Conservation (phyloP, 2,113 vertebrate species). For the Phylloscopus trochilus region DNA sequence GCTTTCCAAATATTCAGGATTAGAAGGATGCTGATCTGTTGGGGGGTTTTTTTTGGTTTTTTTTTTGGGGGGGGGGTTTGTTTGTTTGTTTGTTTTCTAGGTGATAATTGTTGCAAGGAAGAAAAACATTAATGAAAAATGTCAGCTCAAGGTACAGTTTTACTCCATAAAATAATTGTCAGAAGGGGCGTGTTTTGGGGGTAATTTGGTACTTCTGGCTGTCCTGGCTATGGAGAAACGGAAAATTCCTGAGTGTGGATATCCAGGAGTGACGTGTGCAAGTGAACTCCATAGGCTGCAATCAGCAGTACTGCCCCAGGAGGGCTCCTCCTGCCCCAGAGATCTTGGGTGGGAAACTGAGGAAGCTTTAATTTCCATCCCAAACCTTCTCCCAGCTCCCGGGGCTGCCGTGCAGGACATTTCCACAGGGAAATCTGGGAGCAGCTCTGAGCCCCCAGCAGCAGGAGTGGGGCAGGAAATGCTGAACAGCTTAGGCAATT, state of each 20-base stretch:
- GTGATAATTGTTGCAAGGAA: not conserved
- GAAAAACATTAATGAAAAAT: not conserved
- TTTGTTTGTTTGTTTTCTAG: not conserved
- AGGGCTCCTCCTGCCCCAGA: not conserved
- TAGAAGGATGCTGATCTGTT: not conserved
- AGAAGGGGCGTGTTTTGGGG: not conserved
- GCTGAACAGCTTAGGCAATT: not conserved
- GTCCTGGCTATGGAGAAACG: not conserved
- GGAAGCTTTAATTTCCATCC: not conserved
- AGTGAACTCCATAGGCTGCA: not conserved
- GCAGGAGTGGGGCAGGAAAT: not conserved
- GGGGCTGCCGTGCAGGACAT: not conserved
- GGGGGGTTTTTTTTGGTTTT: no score
- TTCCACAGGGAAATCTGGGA: not conserved
- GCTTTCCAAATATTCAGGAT: not conserved
- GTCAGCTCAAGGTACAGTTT: not conserved
- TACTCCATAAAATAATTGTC: rapidly evolving
- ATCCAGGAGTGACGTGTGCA: not conserved
- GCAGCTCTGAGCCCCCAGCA: not conserved
- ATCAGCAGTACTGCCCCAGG: not conserved
- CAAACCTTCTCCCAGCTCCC: not conserved
- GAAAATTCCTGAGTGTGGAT: not conserved
- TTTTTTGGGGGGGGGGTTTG: not conserved
- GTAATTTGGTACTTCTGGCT: not conserved
- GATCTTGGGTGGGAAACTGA: not conserved